phyloP scores from a whole-genome alignment of 2,113 vertebrate species.

The Cinclus mexicanus region DNA sequence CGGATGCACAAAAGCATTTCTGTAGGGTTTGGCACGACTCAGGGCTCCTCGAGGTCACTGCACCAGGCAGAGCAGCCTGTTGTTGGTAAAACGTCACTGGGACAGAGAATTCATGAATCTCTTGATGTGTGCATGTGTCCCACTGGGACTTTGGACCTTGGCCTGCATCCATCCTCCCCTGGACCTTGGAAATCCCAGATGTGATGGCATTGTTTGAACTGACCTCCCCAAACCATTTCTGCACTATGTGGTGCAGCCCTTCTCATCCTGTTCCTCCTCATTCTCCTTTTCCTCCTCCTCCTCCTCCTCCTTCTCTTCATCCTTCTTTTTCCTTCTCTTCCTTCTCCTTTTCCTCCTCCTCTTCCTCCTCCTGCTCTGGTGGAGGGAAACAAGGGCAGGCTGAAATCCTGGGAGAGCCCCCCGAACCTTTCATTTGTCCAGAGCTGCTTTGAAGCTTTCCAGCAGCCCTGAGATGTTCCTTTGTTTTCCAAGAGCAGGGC shows the following conservation, averaged over 20 bases:
- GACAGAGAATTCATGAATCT: background rate
- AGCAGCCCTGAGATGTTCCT: background rate
- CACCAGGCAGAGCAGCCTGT: background rate
- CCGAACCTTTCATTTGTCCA: background rate
- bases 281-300: accelerated
- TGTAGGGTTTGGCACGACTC: background rate
- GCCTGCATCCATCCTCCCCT: background rate
- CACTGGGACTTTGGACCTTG: background rate
- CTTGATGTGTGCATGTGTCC: accelerated
- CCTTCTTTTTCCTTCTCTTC: no score
- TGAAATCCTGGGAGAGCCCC: background rate
- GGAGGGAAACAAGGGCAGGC: background rate
- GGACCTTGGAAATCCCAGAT: background rate
- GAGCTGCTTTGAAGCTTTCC: background rate
- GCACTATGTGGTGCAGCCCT: background rate
- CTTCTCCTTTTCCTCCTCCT: no score
- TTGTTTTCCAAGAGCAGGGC: background rate
- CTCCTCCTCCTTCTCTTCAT: no score
- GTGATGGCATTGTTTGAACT: accelerated
- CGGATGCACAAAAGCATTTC: background rate
- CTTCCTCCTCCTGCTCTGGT: background rate
- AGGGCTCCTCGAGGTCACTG: background rate
- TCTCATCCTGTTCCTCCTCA: background rate
- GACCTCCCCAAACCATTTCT: background rate
- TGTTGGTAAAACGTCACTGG: background rate